Base-by-base conservation (phyloP, 2,888 invertebrate genomes). In the Heliconius erato region DNA sequence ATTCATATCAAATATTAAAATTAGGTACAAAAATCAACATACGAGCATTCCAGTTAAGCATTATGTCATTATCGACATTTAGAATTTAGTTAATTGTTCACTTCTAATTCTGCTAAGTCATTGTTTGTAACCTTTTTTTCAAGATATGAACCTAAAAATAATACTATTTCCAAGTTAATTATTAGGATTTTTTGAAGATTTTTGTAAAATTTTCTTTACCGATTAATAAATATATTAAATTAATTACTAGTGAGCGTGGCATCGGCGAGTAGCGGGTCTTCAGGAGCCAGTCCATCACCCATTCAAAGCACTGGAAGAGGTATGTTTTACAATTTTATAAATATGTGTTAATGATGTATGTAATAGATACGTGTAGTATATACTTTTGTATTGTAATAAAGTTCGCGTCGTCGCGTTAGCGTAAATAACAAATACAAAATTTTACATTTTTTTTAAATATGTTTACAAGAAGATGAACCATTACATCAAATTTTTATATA, bases 181-280 rank as follows among this genome's bases (percentile, higher is more conserved):
- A 7, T n/a, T 35, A 7, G n/a, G 32, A 40, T 19, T n/a, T n/a
- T 35, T 65, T 65, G 1, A 63, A 40, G 12, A 67, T 26, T 26
- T 67, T 67, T 63, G 26, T 16, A 14, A 26, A 16, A 14, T 74
- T 74, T 44, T 2, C 11, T 19, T 54, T 74, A 54, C 6, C 23
- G 0, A 16, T 6, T 26, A 26, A 23, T 40, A 16, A 28, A 11
- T 28, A 26, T 81, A 16, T 72, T 82, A 72, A 79, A 74, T 80
- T 83, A 83, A 85, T 82, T 81, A 87, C 88, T 89, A 94, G 94
- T 91, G 19, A 89, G 92, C 3, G 88, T 94, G 72, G 90, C 93
- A 26, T 95, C 95, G 80, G 94, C 94, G n/a, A 93, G 94, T 23
- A 95, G 95, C 84, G 89, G 89, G 14, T 95, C 96, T 14, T 95